Evolutionary conservation across 2,113 vertebrate genomes (phyloP).

Genomic region (Coryphaenoides rupestris): DNA sequence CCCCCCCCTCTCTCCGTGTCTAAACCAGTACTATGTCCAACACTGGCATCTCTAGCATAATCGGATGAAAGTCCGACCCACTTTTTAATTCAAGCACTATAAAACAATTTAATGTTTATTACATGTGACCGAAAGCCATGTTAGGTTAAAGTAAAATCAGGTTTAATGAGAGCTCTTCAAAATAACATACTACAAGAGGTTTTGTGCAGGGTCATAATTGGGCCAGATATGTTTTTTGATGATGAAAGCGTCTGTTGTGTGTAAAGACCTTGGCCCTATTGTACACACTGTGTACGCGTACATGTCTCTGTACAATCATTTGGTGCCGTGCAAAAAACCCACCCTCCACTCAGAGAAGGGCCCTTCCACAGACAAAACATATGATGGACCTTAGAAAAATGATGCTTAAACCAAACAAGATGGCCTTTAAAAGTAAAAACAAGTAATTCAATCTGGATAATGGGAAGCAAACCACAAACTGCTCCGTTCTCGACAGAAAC

Average conservation of each 20-base stretch:
- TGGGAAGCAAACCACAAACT: conserved; percentile 72
- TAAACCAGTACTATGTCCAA: no score
- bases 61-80: no score
- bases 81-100: no score
- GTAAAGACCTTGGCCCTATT: conserved; percentile 23
- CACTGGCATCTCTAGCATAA: no score
- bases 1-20: no score
- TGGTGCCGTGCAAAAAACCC: conserved; percentile 49
- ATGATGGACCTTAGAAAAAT: conserved; percentile 66
- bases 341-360: conserved; percentile 42
- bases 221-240: not conserved
- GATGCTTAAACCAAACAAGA: conserved; percentile 75
- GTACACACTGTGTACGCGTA: conserved; percentile 29
- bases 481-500: conserved; percentile 65
- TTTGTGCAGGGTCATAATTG: conserved; percentile 11
- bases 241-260: conserved; percentile 4
- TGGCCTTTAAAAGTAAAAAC: conserved; percentile 72
- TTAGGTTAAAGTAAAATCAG: conserved; percentile 10
- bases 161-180: conserved; percentile 25
- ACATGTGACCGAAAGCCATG: no score
- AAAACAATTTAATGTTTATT: no score
- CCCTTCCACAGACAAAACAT: conserved; percentile 42
- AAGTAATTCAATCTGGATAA: conserved; percentile 74
- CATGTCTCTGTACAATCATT: conserved; percentile 51
- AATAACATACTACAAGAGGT: conserved; percentile 4